Percentiles rank a stretch among this genome's conserved stretches.
These are phyloP conservation scores for Hydropsyche betteni DNA, from an alignment of 2,888 invertebrate genomes.

Conservation along the genomic window DNA sequence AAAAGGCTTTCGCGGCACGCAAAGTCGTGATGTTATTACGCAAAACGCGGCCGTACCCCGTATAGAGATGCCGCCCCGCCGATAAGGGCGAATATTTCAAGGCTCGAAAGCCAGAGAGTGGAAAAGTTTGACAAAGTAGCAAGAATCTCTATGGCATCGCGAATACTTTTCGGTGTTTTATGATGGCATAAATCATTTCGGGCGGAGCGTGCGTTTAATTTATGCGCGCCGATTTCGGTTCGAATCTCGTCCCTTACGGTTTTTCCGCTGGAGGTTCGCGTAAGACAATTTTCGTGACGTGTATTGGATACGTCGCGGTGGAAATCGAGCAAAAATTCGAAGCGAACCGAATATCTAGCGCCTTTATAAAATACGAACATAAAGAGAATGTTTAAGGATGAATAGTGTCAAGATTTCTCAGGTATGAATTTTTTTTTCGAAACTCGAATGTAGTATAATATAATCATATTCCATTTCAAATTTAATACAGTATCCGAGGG, in stretches of 20 bases:
- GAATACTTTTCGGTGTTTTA: conserved; percentile 20
- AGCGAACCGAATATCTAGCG: too few relatives aligned
- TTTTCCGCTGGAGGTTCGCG: too few relatives aligned
- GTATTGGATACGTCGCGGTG: too few relatives aligned
- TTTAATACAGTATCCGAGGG: too few relatives aligned
- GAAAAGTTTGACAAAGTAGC: conserved; percentile 18
- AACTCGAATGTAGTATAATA: too few relatives aligned
- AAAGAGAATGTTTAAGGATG: too few relatives aligned
- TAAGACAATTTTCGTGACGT: too few relatives aligned
- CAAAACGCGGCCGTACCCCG: conserved; percentile 3
- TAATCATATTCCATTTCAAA: too few relatives aligned
- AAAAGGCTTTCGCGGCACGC: conserved; percentile 13
- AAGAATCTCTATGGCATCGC: conserved; percentile 21
- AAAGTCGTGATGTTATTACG: conserved; percentile 21
- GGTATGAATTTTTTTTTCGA: too few relatives aligned
- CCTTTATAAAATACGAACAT: too few relatives aligned
- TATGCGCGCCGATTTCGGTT: conserved; percentile 13
- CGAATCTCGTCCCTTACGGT: neutral
- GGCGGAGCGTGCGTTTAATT: conserved; percentile 16
- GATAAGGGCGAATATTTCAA: conserved; percentile 21
- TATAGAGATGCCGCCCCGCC: neutral
- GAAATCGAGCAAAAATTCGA: too few relatives aligned
- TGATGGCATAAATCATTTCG: conserved; percentile 16
- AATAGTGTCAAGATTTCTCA: too few relatives aligned
- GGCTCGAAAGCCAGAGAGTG: neutral